phyloP scores from a whole-genome alignment of 2,888 invertebrate species.

The Drosophila pseudotakahashii region DNA sequence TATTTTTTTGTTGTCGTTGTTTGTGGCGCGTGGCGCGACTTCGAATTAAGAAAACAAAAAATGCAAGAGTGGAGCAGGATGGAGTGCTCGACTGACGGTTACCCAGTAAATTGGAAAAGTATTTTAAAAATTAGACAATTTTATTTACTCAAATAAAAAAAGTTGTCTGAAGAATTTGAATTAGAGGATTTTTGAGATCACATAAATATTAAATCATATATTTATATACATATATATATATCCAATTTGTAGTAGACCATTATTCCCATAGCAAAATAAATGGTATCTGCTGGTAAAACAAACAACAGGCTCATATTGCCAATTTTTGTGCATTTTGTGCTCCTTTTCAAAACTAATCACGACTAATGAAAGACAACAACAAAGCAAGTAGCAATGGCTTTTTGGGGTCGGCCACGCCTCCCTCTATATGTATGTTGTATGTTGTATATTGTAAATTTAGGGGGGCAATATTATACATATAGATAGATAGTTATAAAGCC shows the following conservation, averaged over 20 bases:
- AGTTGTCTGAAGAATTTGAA: no score
- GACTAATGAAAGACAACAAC: constrained; percentile 67
- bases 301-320: constrained; percentile 48
- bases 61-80: constrained; percentile 9
- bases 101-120: not conserved
- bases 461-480: no score
- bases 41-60: constrained; percentile 37
- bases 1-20: constrained; percentile 21
- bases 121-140: no score
- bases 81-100: not conserved
- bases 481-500: constrained; percentile 1
- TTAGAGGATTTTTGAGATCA: no score
- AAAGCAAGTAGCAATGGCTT: constrained; percentile 52
- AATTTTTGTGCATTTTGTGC: constrained; percentile 46
- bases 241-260: no score
- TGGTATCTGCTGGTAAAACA: constrained; percentile 9
- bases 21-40: constrained; percentile 66
- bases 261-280: no score
- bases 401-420: constrained; percentile 74
- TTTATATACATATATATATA: no score
- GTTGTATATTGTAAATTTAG: no score
- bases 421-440: constrained; percentile 1
- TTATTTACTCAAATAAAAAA: no score
- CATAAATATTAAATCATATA: no score
- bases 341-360: constrained; percentile 69